Evolutionary conservation across 1,140 invertebrate species (phyloP), one percentile per base, ranked within the genome.

Genomic region (Drosophila seguyi): DNA sequence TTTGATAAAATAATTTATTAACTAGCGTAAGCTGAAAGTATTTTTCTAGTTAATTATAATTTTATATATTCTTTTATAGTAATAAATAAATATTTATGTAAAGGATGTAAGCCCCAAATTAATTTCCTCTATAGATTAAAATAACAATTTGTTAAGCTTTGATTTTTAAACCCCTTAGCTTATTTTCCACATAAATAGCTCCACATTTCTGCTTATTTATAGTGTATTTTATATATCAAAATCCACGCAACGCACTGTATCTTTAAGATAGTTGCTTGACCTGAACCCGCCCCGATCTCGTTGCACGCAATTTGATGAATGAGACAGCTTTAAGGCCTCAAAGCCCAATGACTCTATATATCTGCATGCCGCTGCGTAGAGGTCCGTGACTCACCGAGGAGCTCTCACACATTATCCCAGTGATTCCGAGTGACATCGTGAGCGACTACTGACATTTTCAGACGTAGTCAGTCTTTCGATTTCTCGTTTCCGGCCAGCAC

Each of bases 401-500:
- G 34, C 59, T 42, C 29, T 39, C 34, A 44, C 20, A 22, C 11
- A 22, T 52, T 45, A 50, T 50, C 48, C 41, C 61, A 61, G n/a
- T 29, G 27, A 61, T 59, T 79, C 6, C 34, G 20, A 55, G 79
- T 47, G 77, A 52, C 74, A 76, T 83, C 79, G 80, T 82, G 80
- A 82, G 53, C 75, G 75, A 78, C 61, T 76, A 71, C 50, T 58
- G 68, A 27, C 67, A 41, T 71, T 74, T 53, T 45, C 42, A 18
- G 53, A 48, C 36, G 38, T 22, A 55, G 34, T 14, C 48, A 39
- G 55, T 66, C 34, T 47, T 47, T 56, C 74, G 48, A 68, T 82
- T 88, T 83, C 71, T 83, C 71, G 69, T 76, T 88, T 86, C 83
- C 83, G 83, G 84, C 81, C 69, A 66, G 84, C 83, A 86, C 83